A percentile compares a stretch with the other conserved stretches of the same genome.
These are phyloP conservation scores for Criorhina ranunculi DNA, from an alignment of 2,888 invertebrate genomes.

Conservation along the genomic window DNA sequence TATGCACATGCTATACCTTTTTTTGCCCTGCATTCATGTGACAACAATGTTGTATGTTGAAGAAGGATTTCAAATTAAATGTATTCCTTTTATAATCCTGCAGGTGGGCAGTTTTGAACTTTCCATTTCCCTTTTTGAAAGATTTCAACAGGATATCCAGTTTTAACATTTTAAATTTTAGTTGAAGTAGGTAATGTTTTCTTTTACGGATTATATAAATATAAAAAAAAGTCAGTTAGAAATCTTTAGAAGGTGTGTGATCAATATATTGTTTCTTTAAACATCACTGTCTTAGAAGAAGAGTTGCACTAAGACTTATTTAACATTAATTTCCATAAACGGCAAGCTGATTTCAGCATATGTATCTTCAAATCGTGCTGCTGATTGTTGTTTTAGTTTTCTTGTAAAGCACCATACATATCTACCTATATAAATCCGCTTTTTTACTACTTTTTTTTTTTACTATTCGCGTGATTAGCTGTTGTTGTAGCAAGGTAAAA, in stretches of 20 bases:
- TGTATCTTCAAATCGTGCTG: too few species aligned
- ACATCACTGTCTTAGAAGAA: not conserved
- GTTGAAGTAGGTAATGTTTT: slow-evolving; percentile 35
- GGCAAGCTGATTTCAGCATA: too few species aligned
- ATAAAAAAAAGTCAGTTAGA: slow-evolving; percentile 8
- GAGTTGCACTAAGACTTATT: too few species aligned
- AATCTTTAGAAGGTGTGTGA: not conserved
- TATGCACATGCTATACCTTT: slow-evolving; percentile 42
- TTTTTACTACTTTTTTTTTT: too few species aligned
- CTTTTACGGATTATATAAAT: slow-evolving; percentile 34
- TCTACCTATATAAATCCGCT: not conserved
- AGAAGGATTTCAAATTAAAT: slow-evolving; percentile 51
- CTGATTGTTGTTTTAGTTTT: too few species aligned
- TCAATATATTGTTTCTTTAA: not conserved
- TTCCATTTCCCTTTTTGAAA: slow-evolving; percentile 22
- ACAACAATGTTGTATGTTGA: slow-evolving; percentile 51
- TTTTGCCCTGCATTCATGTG: slow-evolving; percentile 50
- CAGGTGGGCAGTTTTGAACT: slow-evolving; percentile 57
- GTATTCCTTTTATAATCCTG: slow-evolving; percentile 48
- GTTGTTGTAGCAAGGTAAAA: slow-evolving; percentile 61
- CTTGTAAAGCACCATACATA: not conserved
- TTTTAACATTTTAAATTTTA: slow-evolving; percentile 13
- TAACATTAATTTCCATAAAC: too few species aligned
- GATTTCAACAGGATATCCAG: slow-evolving; percentile 44
- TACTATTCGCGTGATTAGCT: slow-evolving; percentile 68